These are phyloP conservation scores for Cydia pomonella DNA, from an alignment of 1,140 invertebrate species.

Conservation along the genomic window DNA sequence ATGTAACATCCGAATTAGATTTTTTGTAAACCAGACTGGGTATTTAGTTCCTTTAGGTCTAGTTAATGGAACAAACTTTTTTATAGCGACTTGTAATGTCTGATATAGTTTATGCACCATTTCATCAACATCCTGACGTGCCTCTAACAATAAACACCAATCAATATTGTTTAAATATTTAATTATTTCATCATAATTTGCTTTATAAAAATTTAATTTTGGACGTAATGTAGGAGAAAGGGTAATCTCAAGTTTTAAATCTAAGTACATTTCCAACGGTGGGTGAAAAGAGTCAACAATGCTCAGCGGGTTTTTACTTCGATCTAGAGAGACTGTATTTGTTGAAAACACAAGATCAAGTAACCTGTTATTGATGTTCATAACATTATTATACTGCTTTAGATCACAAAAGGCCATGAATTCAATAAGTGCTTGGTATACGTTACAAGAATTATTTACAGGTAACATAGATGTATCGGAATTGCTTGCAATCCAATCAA, in stretches of 20 bases:
- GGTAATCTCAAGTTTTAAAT: neutral
- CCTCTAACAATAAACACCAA: too few relatives aligned
- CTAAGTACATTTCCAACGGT: neutral
- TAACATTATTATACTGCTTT: neutral
- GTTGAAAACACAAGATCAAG: neutral
- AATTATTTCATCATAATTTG: too few relatives aligned
- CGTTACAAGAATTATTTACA: neutral
- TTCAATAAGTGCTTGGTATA: too few relatives aligned
- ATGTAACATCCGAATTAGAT: too few relatives aligned
- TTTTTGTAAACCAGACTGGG: too few relatives aligned
- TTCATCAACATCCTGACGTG: too few relatives aligned
- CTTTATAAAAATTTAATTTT: conserved; percentile 1
- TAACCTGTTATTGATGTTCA: neutral
- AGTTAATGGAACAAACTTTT: too few relatives aligned
- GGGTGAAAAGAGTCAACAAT: conserved; percentile 4
- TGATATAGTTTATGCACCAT: too few relatives aligned
- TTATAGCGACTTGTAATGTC: too few relatives aligned
- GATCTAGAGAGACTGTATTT: neutral
- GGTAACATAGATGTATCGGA: neutral
- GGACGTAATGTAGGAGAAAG: neutral
- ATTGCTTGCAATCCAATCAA: neutral
- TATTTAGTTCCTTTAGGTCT: too few relatives aligned
- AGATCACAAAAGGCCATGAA: neutral
- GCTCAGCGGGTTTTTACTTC: neutral
- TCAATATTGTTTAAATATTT: too few relatives aligned